Evolutionary conservation across 2,888 invertebrate genomes (phyloP).

Genomic region (Drosophila neonasuta): DNA sequence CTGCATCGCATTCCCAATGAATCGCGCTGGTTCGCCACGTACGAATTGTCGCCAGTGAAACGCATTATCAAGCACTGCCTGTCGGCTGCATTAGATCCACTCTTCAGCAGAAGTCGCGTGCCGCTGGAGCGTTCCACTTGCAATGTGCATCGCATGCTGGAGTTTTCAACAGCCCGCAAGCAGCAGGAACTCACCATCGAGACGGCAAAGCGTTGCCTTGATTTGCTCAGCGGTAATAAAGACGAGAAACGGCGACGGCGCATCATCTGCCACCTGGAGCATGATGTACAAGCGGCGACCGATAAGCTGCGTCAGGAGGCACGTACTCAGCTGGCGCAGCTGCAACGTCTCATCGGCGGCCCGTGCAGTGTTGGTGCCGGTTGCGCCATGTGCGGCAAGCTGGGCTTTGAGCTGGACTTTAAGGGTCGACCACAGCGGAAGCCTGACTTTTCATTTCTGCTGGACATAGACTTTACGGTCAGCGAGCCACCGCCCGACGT

Average conservation of each 20-base stretch:
- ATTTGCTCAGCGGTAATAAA: slow-evolving; percentile 17
- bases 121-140: slow-evolving; percentile 19
- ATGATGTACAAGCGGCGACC: slow-evolving; percentile 34
- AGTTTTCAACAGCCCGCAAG: not conserved
- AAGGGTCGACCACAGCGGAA: not conserved
- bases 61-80: slow-evolving; percentile 50
- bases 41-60: slow-evolving; percentile 50
- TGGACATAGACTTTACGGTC: not conserved
- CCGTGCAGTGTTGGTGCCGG: not conserved
- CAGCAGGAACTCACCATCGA: slow-evolving; percentile 16
- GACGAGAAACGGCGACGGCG: not conserved
- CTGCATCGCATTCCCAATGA: slow-evolving; percentile 48
- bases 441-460: slow-evolving; percentile 29
- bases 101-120: slow-evolving; percentile 8
- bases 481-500: not conserved
- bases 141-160: slow-evolving; percentile 36
- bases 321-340: not conserved
- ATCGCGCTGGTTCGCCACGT: slow-evolving; percentile 60
- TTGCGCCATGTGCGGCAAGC: slow-evolving; percentile 47
- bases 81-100: slow-evolving; percentile 26
- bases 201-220: slow-evolving; percentile 26
- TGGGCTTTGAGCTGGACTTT: not conserved
- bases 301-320: slow-evolving; percentile 11
- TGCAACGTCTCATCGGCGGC: slow-evolving; percentile 1
- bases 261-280: slow-evolving; percentile 45